These are phyloP conservation scores for Microctonus aethiopoides DNA, from an alignment of 2,888 invertebrate species.

Conservation along the genomic window DNA sequence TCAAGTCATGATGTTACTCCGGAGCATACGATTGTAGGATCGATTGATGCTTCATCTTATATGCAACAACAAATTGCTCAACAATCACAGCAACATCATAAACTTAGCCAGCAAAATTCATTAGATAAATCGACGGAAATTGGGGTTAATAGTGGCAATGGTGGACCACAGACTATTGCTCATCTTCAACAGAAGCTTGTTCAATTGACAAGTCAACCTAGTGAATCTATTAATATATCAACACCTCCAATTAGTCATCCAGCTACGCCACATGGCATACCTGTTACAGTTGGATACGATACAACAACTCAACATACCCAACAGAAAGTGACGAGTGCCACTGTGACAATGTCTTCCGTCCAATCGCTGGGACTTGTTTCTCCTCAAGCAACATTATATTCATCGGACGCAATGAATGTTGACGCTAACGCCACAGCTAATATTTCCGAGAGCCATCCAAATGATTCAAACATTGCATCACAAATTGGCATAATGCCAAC, in stretches of 20 bases:
- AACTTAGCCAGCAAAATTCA: conserved; percentile 64
- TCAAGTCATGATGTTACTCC: conserved; percentile 64
- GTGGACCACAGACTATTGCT: conserved; percentile 68
- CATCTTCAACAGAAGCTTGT: conserved; percentile 72
- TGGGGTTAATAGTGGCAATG: conserved; percentile 32
- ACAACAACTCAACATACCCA: conserved; percentile 77
- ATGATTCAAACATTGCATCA: not conserved
- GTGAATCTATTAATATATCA: conserved; percentile 63
- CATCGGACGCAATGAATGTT: conserved; percentile 36
- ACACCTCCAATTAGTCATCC: conserved; percentile 71
- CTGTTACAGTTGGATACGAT: conserved; percentile 68
- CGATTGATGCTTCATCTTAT: conserved; percentile 48
- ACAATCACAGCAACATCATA: conserved; percentile 54
- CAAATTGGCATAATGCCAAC: not conserved
- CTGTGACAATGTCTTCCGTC: conserved; percentile 51
- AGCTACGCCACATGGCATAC: conserved; percentile 75
- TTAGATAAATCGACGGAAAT: conserved; percentile 57
- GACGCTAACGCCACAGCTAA: conserved; percentile 16
- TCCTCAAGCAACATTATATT: conserved; percentile 65
- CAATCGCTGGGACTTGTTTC: conserved; percentile 64
- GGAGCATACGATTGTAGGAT: conserved; percentile 61
- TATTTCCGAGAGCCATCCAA: conserved; percentile 19
- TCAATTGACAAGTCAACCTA: conserved; percentile 69
- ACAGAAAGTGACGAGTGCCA: conserved; percentile 73
- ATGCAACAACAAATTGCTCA: conserved; percentile 50